Conservation (phyloP, 1,140 invertebrate genomes). For the Drepana arcuata region DNA sequence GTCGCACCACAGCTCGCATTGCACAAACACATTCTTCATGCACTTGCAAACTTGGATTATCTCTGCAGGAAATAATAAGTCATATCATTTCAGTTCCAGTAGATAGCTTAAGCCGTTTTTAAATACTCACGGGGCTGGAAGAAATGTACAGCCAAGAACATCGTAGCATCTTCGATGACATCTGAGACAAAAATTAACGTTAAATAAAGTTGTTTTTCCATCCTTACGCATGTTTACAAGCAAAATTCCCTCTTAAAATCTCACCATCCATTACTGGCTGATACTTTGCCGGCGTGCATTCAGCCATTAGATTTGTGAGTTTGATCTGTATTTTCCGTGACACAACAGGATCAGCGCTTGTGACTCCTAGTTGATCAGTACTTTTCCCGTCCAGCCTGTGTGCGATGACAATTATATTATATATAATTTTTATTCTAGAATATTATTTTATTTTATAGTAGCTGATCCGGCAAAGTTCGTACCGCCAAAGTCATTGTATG, state of each 20-base stretch:
- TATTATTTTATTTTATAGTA: too few relatives aligned
- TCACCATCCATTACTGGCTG: conserved; percentile 33
- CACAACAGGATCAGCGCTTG: conserved; percentile 40
- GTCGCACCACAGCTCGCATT: conserved; percentile 56
- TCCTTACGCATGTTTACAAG: too few relatives aligned
- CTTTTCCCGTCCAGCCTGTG: conserved; percentile 42
- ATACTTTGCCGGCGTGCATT: conserved; percentile 31
- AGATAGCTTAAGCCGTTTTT: neutral
- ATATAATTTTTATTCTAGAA: too few relatives aligned
- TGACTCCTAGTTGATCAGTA: conserved; percentile 33
- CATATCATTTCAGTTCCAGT: neutral
- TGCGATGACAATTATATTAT: too few relatives aligned
- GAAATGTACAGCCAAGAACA: conserved; percentile 42
- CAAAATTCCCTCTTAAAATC: too few relatives aligned
- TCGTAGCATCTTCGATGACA: conserved; percentile 46
- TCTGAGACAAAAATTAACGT: conserved; percentile 24
- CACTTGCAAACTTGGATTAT: conserved; percentile 57
- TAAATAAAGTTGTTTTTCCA: too few relatives aligned
- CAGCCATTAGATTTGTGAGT: conserved; percentile 31
- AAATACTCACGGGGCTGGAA: conserved; percentile 38
- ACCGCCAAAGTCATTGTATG: too few relatives aligned
- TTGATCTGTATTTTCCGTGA: conserved; percentile 52
- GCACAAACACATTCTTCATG: conserved; percentile 56
- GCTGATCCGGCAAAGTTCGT: too few relatives aligned
- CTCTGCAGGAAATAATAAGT: conserved; percentile 23